Evolutionary conservation across 1,140 invertebrate species (phyloP), one percentile per base, ranked within the genome.

Genomic region (Aphis craccivora): DNA sequence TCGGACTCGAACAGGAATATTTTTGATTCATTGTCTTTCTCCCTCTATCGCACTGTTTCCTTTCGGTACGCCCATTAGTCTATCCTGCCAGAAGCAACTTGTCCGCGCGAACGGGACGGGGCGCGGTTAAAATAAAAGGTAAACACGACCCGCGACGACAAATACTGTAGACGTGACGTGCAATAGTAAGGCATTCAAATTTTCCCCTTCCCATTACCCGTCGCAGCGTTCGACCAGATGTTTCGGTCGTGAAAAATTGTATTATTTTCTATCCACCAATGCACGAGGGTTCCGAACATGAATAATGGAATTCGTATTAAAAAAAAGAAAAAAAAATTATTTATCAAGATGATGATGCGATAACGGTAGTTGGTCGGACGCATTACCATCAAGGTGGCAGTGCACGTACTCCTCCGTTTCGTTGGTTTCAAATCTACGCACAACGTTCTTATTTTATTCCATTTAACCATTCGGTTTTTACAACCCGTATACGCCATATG

Each of bases 151-250:
- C 53, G 25, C 37, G 14, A 89, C 88, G 51, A 90, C 40, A 90
- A 90, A 90, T 90, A 90, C 55, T n/a, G 89, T 35, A 25, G 30
- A 67, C 89, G 53, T 90, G 89, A 90, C 89, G 67, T 25, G n/a
- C 55, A 90, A 55, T 48, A 89, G 88, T 90, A 48, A 87, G 18
- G 86, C 45, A 87, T 87, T 87, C 51, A 55, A 55, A 89, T 53
- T 48, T 14, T 18, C 30, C 37, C 5, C 87, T 48, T 35, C 25
- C 18, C n/a, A 0, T 1, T n/a, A 20, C 76, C 76, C 35, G 14
- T 37, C 45, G 1, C 2, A 5, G 25, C 37, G n/a, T 35, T 67
- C 25, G 25, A 45, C 53, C 90, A 91, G 55, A 91, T 67, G 90
- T 67, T 91, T 30, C 18, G 37, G 53, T 25, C 51, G 51, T 90